Evolutionary conservation across 2,888 invertebrate genomes (phyloP).

Genomic region (Eupelmus urozonus): DNA sequence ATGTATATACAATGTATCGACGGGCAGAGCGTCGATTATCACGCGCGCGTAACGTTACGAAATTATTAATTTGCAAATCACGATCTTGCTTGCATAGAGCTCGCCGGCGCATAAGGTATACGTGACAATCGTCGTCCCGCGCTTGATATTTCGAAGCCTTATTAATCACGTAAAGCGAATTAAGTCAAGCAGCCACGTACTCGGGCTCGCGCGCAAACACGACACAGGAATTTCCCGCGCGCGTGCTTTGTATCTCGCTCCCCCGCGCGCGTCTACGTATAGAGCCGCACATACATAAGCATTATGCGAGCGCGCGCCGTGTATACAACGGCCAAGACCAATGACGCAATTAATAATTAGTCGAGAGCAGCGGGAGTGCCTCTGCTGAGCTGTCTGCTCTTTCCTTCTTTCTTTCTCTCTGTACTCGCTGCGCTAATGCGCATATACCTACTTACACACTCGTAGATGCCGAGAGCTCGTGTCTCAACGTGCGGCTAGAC

Average conservation of each 20-base stretch:
- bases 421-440: neutral
- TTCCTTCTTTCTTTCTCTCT: constrained; percentile 3
- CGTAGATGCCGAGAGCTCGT: constrained; percentile 11
- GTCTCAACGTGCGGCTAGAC: constrained; percentile 24
- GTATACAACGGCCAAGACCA: constrained; percentile 31
- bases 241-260: constrained; percentile 10
- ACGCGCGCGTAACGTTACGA: neutral
- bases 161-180: constrained; percentile 46
- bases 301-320: neutral
- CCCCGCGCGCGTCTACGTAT: no score
- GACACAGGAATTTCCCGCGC: constrained; percentile 33
- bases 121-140: constrained; percentile 41
- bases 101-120: neutral
- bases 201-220: constrained; percentile 3
- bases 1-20: no score
- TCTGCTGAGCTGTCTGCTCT: neutral
- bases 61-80: constrained; percentile 53
- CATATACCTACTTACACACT: neutral
- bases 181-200: neutral
- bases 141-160: constrained; percentile 3
- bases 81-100: neutral
- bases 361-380: constrained; percentile 42
- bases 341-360: constrained; percentile 57
- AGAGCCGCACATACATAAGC: no score
- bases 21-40: neutral